Base-by-base conservation (phyloP, 2,888 invertebrate species). In the Tetranychus truncatus region DNA sequence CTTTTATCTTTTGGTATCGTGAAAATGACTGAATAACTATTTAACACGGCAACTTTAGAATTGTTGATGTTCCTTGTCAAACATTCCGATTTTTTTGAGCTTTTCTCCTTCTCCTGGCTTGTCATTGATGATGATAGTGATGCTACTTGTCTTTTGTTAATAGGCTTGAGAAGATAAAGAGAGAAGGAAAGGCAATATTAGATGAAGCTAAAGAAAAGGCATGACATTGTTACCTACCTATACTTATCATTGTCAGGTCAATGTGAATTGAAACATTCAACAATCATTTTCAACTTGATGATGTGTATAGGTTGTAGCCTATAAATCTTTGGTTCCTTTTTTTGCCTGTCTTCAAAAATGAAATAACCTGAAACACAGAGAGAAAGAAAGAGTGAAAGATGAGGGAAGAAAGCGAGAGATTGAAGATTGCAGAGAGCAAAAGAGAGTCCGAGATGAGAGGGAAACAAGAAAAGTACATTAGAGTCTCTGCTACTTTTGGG, bases 371-470 rank as follows among this genome's bases (percentile, higher is more conserved):
- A 69, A 21, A 8, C 8, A 69, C 20, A 69, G 69, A 67, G 67
- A 67, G 67, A 67, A n/a, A 67, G 67, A 67, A 21, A 18, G 67
- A 67, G 67, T 21, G 21, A 21, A 21, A 21, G 21, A 21, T 21
- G 21, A 21, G 21, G 21, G 1, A 21, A 21, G 21, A 24, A 24
- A 24, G 24, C 1, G 24, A 67, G 67, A 18, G 67, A 21, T 55
- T 9, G 55, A 55, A 55, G 55, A 55, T 55, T 55, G 55, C 1
- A 55, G 55, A 55, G 55, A 55, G 55, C 15, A 55, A 66, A 21
- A 69, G 69, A 69, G 34, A 69, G 69, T 69, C 69, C 69, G 11
- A 69, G 69, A 69, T 69, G 34, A 69, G 69, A 24, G 20, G 69
- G 67, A 67, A 67, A 67, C 20, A 67, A 67, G n/a, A n/a, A 67